Evolutionary conservation across 2,888 invertebrate species (phyloP).

Genomic region (Dyspetes luteomarginatus): DNA sequence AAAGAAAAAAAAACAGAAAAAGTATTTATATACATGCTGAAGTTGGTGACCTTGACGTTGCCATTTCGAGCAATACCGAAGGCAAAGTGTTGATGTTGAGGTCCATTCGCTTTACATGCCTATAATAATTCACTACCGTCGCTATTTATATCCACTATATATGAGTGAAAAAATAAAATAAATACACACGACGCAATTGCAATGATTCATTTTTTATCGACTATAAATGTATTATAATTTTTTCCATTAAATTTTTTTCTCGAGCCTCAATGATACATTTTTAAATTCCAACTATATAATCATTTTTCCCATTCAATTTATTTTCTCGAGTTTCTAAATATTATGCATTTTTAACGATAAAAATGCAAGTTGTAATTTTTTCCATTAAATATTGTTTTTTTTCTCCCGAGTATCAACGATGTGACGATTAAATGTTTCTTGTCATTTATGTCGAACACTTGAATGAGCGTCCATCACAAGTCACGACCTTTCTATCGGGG

Average conservation of each 20-base stretch:
- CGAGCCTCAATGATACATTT: too few species aligned
- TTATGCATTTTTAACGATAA: too few species aligned
- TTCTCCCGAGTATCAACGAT: conserved; percentile 36
- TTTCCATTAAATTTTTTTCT: too few species aligned
- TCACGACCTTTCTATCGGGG: conserved; percentile 43
- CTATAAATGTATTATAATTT: background rate
- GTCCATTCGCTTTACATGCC: background rate
- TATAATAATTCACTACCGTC: background rate
- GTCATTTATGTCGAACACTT: conserved; percentile 46
- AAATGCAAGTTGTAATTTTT: conserved; percentile 16
- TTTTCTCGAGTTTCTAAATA: too few species aligned
- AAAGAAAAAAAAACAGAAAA: conserved; percentile 56
- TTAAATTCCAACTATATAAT: too few species aligned
- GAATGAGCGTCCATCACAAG: conserved; percentile 38
- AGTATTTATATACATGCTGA: conserved; percentile 72
- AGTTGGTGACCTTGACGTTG: conserved; percentile 74
- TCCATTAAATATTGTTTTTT: background rate
- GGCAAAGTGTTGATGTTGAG: conserved; percentile 39
- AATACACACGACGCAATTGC: background rate
- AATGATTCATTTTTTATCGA: background rate
- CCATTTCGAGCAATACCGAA: conserved; percentile 71
- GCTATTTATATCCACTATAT: background rate
- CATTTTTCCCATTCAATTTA: too few species aligned
- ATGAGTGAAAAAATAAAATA: background rate
- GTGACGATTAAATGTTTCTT: conserved; percentile 42